Base-by-base conservation (phyloP, 2,888 invertebrate species). In the Meganola albula region DNA sequence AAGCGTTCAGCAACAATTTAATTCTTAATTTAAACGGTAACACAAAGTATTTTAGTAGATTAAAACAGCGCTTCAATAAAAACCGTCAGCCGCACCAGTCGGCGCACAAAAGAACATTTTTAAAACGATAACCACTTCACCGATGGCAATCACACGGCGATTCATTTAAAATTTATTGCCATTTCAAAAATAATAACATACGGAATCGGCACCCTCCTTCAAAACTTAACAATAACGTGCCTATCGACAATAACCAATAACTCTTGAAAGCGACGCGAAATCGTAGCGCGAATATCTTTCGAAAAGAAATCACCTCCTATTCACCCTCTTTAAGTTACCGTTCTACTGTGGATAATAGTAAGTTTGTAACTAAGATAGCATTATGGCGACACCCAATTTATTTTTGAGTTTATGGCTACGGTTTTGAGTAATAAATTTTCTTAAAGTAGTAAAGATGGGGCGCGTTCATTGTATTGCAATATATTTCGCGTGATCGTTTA, bases 131-230 rank as follows among this genome's bases (percentile, higher is more conserved):
- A 51, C 58, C 56, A 52, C 58, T 58, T 57, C 55, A 58, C 53
- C 60, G 58, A 61, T 58, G 34, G 58, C 67, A 68, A 71, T 71
- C 71, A 63, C 55, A 59, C 52, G 53, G 58, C 61, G 61, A 63
- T 73, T 74, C 69, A 65, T 66, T 62, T 58, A 54, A 62, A 71
- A 70, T 73, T 72, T 69, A 74, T 62, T 58, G 61, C 56, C 55
- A 53, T 61, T 53, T 61, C 44, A 52, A 58, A 59, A 58, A 54
- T 55, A 58, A 63, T 63, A 62, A 58, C 60, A 62, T 57, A 60
- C 47, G 58, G 53, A 53, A 51, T 34, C 36, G 32, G 48, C 52
- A 44, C 50, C 59, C 46, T 53, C 59, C 53, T 45, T 40, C 34
- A 44, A 50, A 48, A 42, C 40, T 52, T 43, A 58, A 68, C 67